Percentiles rank a stretch among this genome's conserved stretches.
phyloP scores from a whole-genome alignment of 2,797 vertebrate genomes.

The Synanceia verrucosa region DNA sequence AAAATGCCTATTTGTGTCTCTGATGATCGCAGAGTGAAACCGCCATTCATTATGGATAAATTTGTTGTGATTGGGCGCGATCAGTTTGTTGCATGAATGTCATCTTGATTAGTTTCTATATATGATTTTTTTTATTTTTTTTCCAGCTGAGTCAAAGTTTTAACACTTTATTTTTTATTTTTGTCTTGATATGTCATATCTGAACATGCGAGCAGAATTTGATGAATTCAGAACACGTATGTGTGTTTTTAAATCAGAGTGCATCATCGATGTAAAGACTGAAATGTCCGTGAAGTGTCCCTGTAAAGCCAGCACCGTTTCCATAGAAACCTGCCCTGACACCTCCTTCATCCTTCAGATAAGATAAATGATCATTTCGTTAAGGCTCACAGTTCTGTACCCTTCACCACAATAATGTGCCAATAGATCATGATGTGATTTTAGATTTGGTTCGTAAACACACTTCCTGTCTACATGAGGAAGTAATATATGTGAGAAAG shows the following conservation, averaged over 20 bases:
- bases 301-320: constrained; percentile 16
- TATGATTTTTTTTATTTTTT: background rate
- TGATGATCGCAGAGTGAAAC: constrained; percentile 16
- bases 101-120: background rate
- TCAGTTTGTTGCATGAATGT: background rate
- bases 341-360: background rate
- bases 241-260: constrained; percentile 41
- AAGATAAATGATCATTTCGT: background rate
- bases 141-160: constrained; percentile 14
- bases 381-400: constrained; percentile 5
- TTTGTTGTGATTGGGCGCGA: background rate
- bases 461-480: constrained; percentile 23
- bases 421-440: constrained; percentile 40
- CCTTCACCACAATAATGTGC: constrained; percentile 49
- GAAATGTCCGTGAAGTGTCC: background rate
- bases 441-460: constrained; percentile 33
- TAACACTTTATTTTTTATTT: constrained; percentile 50
- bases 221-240: constrained; percentile 11
- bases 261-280: constrained; percentile 21
- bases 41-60: background rate
- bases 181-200: constrained; percentile 47
- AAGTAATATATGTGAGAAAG: background rate
- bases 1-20: constrained; percentile 7
- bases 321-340: constrained; percentile 46
- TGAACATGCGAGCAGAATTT: constrained; percentile 10